These are phyloP conservation scores for Tethea ocularis DNA, from an alignment of 2,888 invertebrate species.

Conservation along the genomic window DNA sequence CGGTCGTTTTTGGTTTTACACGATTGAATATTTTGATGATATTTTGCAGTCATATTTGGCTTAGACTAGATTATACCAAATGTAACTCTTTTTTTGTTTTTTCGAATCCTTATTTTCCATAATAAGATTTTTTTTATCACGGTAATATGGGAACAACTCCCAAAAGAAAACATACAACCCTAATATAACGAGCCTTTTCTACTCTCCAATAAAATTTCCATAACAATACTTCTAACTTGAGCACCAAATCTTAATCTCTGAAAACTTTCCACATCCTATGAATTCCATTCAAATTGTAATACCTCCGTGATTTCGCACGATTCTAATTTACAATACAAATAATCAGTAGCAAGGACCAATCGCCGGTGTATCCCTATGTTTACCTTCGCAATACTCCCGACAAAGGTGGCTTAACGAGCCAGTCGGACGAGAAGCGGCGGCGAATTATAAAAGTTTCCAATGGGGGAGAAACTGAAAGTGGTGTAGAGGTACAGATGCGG, in stretches of 20 bases:
- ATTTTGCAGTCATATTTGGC: too few relatives aligned
- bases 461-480: conserved; percentile 43
- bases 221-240: neutral
- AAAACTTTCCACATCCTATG: neutral
- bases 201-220: neutral
- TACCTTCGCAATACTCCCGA: conserved; percentile 55
- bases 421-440: conserved; percentile 42
- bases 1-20: neutral
- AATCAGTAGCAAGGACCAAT: conserved; percentile 51
- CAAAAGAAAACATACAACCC: neutral
- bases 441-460: conserved; percentile 54
- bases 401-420: conserved; percentile 68
- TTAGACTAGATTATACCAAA: too few relatives aligned
- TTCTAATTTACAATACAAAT: conserved; percentile 65
- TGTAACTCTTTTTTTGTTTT: too few relatives aligned
- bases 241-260: neutral
- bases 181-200: neutral
- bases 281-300: neutral
- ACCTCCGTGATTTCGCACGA: conserved; percentile 18
- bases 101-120: too few relatives aligned
- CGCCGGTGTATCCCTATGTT: conserved; percentile 52
- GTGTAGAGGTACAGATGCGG: conserved; percentile 38
- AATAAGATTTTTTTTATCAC: too few relatives aligned
- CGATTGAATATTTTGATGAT: too few relatives aligned
- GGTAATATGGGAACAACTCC: too few relatives aligned